These are phyloP conservation scores for Autographa gamma DNA, from an alignment of 2,888 invertebrate species.

Conservation along the genomic window DNA sequence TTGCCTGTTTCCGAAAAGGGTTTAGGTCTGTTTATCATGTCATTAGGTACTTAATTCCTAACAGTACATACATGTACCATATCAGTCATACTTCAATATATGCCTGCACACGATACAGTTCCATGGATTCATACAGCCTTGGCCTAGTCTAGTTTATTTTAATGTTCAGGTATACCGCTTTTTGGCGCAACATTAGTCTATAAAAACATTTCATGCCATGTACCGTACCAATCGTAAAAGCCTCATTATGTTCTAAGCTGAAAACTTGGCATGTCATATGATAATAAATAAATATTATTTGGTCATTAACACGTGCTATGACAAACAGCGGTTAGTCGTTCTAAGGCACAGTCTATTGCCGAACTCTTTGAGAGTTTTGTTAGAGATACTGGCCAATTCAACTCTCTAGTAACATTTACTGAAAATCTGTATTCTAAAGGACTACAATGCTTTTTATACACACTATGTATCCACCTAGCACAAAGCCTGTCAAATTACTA, in stretches of 20 bases:
- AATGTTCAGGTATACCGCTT: background rate
- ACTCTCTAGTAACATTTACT: background rate
- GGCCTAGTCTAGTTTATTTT: constrained; percentile 4
- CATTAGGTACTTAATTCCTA: background rate
- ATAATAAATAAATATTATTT: background rate
- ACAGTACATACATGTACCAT: background rate
- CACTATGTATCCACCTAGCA: background rate
- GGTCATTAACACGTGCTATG: background rate
- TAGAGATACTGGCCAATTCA: background rate
- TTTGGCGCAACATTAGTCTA: constrained; percentile 1
- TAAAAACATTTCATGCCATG: constrained; percentile 3
- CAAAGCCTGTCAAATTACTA: background rate
- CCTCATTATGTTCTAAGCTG: background rate
- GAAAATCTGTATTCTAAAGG: background rate
- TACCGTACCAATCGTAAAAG: constrained; percentile 4
- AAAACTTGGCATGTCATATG: background rate
- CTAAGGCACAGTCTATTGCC: background rate
- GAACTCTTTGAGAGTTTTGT: background rate
- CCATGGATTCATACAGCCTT: background rate
- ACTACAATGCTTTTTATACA: background rate
- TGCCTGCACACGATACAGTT: constrained; percentile 1
- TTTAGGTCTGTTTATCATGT: no score
- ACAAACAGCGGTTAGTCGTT: no score
- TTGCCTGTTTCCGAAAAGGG: no score
- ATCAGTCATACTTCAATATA: background rate